Conservation (phyloP, 2,888 invertebrate genomes). For the Antheraea assamensis region DNA sequence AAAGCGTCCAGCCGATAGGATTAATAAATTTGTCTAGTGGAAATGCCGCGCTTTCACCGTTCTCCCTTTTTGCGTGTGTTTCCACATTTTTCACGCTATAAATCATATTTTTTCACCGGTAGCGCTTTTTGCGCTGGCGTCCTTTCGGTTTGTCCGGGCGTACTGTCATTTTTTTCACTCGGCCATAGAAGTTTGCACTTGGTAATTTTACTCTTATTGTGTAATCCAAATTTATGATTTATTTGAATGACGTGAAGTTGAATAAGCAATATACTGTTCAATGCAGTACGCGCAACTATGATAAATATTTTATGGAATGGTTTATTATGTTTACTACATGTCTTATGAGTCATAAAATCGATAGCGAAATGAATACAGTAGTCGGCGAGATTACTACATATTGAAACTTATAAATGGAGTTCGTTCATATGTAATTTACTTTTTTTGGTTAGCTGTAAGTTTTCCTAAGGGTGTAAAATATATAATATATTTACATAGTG, state of each 20-base stretch:
- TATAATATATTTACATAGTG: background rate
- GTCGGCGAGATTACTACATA: background rate
- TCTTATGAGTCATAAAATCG: background rate
- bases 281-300: too few species aligned
- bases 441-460: too few species aligned
- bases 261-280: too few species aligned
- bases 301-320: too few species aligned
- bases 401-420: too few species aligned
- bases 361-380: background rate
- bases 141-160: slow-evolving; percentile 77
- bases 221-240: slow-evolving; percentile 71
- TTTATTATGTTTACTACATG: background rate
- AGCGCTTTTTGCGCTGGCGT: slow-evolving; percentile 76
- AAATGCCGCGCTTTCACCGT: slow-evolving; percentile 75
- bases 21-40: slow-evolving; percentile 80
- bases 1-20: slow-evolving; percentile 65
- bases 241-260: slow-evolving; percentile 49
- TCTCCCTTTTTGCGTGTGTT: slow-evolving; percentile 78
- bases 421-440: too few species aligned
- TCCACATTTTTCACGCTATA: slow-evolving; percentile 82
- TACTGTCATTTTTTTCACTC: slow-evolving; percentile 78
- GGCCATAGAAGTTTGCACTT: slow-evolving; percentile 73
- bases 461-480: too few species aligned
- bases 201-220: slow-evolving; percentile 71
- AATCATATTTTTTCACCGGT: slow-evolving; percentile 83